Base-by-base conservation (phyloP, 2,888 invertebrate genomes). In the Boloria selene region DNA sequence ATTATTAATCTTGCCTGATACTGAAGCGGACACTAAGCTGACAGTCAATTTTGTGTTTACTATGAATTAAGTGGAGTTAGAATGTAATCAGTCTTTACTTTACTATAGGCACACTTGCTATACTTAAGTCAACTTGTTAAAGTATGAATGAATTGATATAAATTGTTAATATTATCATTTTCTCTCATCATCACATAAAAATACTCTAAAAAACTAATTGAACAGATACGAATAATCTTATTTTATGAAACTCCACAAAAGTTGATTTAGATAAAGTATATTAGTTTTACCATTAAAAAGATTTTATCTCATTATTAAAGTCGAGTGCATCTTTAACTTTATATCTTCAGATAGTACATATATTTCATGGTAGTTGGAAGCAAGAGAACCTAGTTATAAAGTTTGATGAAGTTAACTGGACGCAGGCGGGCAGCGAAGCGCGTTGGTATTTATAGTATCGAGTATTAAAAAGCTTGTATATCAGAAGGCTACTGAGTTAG, bases 11-110 rank as follows among this genome's bases (percentile, higher is more conserved):
- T 14, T 16, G 16, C 7, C 45, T 45, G 4, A 14, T 14, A 45
- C 13, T 56, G 45, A 56, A 45, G 22, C 13, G 26, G 16, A 16
- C 18, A 44, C 45, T 45, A 56, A 45, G 13, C 22, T 56, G 45
- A 18, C 26, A n/a, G 56, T 56, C 45, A 56, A 45, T 16, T 56
- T 26, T 56, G 44, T 56, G n/a, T 56, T 13, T 45, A 13, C 56
- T 45, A 13, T n/a, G 14, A 45, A 26, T 44, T 56, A 56, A 56
- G 13, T 56, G 56, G 22, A 56, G 2, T 18, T 22, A 16, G 5
- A 53, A 16, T 38, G 31, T 4, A 17, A 42, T 54, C 13, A 38
- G 4, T 13, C 1, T 5, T 54, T 6, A 22, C 22, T 22, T 22
- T 38, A 38, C 31, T 38, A 10, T 38, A 38, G 10, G 10, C 31